Evolutionary conservation across 1,140 invertebrate species (phyloP).

Genomic region (Thalassaphorura encarpata): DNA sequence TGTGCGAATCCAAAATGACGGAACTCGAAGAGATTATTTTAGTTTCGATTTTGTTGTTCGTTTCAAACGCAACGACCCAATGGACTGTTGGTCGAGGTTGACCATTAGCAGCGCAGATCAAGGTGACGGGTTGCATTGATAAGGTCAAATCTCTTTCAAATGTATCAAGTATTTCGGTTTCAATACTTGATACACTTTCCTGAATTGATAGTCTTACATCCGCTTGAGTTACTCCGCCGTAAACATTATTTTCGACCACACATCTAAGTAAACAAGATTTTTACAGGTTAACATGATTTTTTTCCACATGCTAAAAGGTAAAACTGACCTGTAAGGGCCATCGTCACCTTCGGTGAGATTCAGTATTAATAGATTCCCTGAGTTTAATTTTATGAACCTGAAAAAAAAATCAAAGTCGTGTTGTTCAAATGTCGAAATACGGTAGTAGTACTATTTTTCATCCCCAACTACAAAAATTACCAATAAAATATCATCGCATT

Average conservation of each 20-base stretch:
- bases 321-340: too few species aligned
- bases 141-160: neutral
- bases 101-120: neutral
- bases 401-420: neutral
- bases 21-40: neutral
- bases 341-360: slow-evolving; percentile 11
- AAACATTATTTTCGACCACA: neutral
- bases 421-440: too few species aligned
- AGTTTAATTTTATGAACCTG: slow-evolving; percentile 22
- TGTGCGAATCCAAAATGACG: slow-evolving; percentile 4
- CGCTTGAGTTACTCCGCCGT: neutral
- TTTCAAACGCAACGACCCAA: neutral
- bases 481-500: too few species aligned
- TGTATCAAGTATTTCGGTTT: neutral
- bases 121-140: neutral
- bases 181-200: neutral
- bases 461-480: too few species aligned
- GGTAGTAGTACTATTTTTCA: too few species aligned
- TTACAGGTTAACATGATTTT: neutral
- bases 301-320: too few species aligned
- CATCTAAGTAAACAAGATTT: neutral
- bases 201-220: neutral
- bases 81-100: neutral
- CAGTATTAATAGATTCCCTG: slow-evolving; percentile 24
- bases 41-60: neutral